Conservation (phyloP, 2,888 invertebrate species). For the Hybos culiciformis region DNA sequence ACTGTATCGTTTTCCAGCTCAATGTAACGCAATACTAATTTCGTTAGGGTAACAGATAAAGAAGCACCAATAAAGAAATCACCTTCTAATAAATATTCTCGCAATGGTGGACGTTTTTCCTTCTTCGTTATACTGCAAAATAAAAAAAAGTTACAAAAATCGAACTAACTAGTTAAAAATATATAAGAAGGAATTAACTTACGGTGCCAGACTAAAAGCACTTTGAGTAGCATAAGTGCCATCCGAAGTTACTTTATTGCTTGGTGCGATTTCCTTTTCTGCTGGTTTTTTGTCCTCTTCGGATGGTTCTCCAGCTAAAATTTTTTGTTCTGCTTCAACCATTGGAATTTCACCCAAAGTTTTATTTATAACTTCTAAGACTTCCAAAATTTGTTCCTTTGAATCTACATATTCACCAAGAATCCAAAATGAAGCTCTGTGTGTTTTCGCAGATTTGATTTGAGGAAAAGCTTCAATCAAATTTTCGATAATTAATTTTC, state of each 20-base stretch:
- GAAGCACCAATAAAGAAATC: slow-evolving; percentile 94
- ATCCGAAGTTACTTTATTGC: slow-evolving; percentile 77
- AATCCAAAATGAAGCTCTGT: slow-evolving; percentile 93
- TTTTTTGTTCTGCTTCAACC: slow-evolving; percentile 51
- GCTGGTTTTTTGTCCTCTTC: slow-evolving; percentile 36
- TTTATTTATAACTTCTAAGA: slow-evolving; percentile 61
- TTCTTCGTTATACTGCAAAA: slow-evolving; percentile 41
- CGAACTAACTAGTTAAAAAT: slow-evolving; percentile 1
- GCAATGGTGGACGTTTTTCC: slow-evolving; percentile 62
- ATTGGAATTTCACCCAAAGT: slow-evolving; percentile 56
- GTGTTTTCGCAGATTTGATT: slow-evolving; percentile 83
- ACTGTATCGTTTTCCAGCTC: slow-evolving; percentile 34
- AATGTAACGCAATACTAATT: slow-evolving; percentile 66
- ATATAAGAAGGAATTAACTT: slow-evolving; percentile 34
- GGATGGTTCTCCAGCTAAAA: slow-evolving; percentile 56
- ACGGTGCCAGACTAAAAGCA: slow-evolving; percentile 75
- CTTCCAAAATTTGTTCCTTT: slow-evolving; percentile 60
- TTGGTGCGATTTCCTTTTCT: slow-evolving; percentile 26
- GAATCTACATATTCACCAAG: slow-evolving; percentile 88
- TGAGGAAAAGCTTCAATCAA: slow-evolving; percentile 60
- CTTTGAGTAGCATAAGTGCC: slow-evolving; percentile 98
- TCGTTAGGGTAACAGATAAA: slow-evolving; percentile 79
- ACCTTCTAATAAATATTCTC: slow-evolving; percentile 81
- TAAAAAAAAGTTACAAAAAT: slow-evolving; percentile 1
- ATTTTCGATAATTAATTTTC: slow-evolving; percentile 69